Conservation (phyloP, 2,113 vertebrate genomes). For the Mesoclemmys tuberculata region DNA sequence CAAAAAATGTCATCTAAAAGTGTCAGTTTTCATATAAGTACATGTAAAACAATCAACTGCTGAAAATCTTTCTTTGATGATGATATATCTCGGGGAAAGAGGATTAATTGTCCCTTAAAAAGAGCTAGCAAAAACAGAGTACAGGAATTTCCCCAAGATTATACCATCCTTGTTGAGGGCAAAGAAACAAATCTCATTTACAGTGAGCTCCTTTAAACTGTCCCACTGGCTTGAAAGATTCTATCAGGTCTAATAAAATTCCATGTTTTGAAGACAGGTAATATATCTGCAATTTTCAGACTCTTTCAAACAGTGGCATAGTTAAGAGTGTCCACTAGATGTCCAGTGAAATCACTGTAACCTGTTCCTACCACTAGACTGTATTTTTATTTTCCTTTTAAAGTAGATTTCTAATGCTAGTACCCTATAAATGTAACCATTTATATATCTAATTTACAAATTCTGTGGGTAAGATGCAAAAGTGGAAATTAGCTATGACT, state of each 20-base stretch:
- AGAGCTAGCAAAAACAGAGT: not conserved
- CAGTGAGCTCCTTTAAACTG: not conserved
- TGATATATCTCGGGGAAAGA: not conserved
- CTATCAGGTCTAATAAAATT: not conserved
- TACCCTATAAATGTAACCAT: not conserved
- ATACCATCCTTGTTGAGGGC: not conserved
- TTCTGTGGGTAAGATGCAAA: not conserved
- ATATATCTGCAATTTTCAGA: not conserved
- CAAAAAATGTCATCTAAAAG: not conserved
- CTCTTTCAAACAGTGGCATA: not conserved
- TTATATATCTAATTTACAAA: not conserved
- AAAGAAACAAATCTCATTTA: not conserved
- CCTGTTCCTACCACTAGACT: not conserved
- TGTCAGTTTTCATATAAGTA: not conserved
- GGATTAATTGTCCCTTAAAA: not conserved
- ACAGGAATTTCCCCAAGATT: not conserved
- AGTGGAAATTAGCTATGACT: not conserved
- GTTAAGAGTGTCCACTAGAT: not conserved
- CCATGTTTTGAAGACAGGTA: not conserved
- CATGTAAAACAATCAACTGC: not conserved
- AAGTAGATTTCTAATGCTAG: not conserved
- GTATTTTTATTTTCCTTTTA: not conserved
- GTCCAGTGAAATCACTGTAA: not conserved
- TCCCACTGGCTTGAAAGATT: not conserved
- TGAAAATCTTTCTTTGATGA: not conserved